phyloP scores from a whole-genome alignment of 1,140 invertebrate species.

The Nephila pilipes region DNA sequence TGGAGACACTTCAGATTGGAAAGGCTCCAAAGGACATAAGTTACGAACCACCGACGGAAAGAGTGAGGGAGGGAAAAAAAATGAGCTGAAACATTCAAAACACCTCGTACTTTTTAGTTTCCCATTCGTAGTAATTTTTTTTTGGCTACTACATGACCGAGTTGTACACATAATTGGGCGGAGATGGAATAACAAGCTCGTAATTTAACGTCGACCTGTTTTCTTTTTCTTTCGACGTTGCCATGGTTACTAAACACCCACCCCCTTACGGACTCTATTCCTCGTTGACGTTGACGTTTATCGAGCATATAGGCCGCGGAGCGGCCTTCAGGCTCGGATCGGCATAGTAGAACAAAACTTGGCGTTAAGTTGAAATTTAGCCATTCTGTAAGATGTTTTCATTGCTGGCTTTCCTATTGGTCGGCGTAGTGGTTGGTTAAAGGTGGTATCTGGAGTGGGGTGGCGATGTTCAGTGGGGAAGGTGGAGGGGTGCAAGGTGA shows the following conservation, averaged over 20 bases:
- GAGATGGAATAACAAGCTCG: background rate
- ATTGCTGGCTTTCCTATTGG: too few species aligned
- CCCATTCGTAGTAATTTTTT: background rate
- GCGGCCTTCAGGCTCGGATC: too few species aligned
- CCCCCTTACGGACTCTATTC: too few species aligned
- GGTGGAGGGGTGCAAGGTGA: too few species aligned
- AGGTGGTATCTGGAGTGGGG: too few species aligned
- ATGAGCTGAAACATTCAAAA: background rate
- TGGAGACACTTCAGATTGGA: background rate
- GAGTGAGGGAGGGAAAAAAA: background rate
- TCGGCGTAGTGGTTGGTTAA: too few species aligned
- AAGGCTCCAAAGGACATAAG: background rate
- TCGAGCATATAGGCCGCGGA: too few species aligned
- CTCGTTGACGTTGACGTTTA: too few species aligned
- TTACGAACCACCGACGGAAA: background rate
- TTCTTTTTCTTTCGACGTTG: background rate
- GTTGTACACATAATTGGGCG: constrained; percentile 19
- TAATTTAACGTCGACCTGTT: background rate
- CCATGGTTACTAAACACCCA: background rate
- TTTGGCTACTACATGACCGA: background rate
- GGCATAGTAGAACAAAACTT: too few species aligned
- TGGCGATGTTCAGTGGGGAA: too few species aligned
- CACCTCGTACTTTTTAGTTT: background rate
- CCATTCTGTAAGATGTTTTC: too few species aligned
- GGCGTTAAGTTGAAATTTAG: too few species aligned